Evolutionary conservation across 2,113 vertebrate species (phyloP), one percentile per base, ranked within the genome.

Genomic region (Lamprologus tigripictilis): DNA sequence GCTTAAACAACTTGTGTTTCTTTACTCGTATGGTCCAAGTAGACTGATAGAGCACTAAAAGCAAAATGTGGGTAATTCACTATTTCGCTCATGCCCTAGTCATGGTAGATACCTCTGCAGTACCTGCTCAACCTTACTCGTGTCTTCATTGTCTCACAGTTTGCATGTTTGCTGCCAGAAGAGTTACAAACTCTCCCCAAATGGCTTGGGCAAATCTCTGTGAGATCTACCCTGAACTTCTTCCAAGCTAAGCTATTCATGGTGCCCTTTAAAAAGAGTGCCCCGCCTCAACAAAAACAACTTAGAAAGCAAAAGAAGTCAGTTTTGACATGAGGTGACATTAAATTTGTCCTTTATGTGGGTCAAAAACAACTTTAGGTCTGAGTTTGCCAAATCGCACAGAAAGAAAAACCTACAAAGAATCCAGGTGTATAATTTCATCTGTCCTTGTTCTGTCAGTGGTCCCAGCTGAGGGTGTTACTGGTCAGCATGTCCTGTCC

Each of bases 371-470:
- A 82, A 89, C 83, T 86, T 91, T 19, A 45, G 81, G 80, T 90
- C 89, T 84, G 86, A 87, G 84, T 90, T 83, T 7, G 81, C 81
- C 85, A 90, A 91, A 89, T 4, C 68, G 35, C 42, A 35, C 2
- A 85, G 35, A 57, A 31, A 58, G 21, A 86, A 86, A 61, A 14
- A 3, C 23, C n/a, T 37, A 28, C 63, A 86, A 92, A 93, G 89
- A 78, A 81, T 93, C 89, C 89, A 92, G 90, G 93, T 94, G 91
- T 92, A 86, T 92, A 89, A 91, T 94, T 91, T 92, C 90, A 85
- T 92, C 86, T 89, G 93, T 93, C 93, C 94, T 93, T 93, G 92
- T 95, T 95, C 93, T 93, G 94, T 94, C 93, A 95, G 80, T 73
- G 92, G 86, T 92, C 92, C 93, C 89, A 91, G 87, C 88, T 91